A percentile compares a stretch with the other conserved stretches of the same genome.
Conservation (phyloP, 2,113 vertebrate genomes). For the Myiopsitta monachus region DNA sequence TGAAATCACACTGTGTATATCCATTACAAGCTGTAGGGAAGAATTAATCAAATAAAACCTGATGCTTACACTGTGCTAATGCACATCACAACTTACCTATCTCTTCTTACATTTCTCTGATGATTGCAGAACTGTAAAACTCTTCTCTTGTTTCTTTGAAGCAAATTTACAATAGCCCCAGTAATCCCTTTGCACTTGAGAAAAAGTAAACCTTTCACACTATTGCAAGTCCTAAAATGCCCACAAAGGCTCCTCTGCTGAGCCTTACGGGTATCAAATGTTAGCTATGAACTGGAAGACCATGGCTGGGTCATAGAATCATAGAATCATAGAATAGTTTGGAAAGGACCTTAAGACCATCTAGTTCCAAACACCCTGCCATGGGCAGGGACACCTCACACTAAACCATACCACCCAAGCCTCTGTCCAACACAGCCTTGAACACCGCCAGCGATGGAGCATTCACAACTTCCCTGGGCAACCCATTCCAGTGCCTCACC, state of each 20-base stretch:
- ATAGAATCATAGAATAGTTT: too few relatives aligned
- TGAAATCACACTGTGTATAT: conserved; percentile 36
- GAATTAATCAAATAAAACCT: conserved; percentile 23
- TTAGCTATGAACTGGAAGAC: neutral
- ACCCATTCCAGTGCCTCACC: too few relatives aligned
- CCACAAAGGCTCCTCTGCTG: neutral
- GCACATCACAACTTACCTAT: neutral
- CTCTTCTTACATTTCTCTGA: neutral
- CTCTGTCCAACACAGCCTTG: too few relatives aligned
- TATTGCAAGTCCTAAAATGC: neutral
- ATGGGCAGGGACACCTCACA: too few relatives aligned
- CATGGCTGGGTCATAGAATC: neutral
- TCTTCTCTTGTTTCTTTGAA: conserved; percentile 14
- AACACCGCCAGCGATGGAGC: too few relatives aligned
- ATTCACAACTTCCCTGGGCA: too few relatives aligned
- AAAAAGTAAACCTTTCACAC: conserved; percentile 18
- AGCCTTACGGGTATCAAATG: neutral
- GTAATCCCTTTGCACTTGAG: conserved; percentile 19
- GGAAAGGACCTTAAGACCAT: too few relatives aligned
- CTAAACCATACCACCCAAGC: too few relatives aligned
- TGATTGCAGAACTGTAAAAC: conserved; percentile 1
- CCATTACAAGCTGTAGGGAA: conserved; percentile 31
- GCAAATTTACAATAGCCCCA: neutral
- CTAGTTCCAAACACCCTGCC: too few relatives aligned
- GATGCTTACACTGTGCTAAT: neutral